Evolutionary conservation across 2,888 invertebrate species (phyloP), one percentile per base, ranked within the genome.

Genomic region (Tinea pellionella): DNA sequence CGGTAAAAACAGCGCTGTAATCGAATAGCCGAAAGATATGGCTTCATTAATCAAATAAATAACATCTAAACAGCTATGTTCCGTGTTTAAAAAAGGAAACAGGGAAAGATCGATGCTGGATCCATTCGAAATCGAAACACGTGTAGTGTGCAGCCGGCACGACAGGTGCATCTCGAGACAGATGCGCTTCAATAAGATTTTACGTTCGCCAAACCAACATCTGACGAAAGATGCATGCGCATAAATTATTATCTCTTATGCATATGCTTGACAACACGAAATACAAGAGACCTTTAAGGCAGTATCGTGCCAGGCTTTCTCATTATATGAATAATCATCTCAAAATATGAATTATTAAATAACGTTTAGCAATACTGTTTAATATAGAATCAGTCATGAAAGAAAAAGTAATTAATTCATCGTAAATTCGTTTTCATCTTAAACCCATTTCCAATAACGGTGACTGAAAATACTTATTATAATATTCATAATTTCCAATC

Each of bases 91-190:
- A 65, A 69, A 69, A 72, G 68, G 68, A 65, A 66, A 67, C 11
- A 18, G 63, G 65, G 63, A 64, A 69, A 70, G 68, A 73, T 70
- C 68, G 70, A 72, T 73, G 72, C 67, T 68, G 68, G 61, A 68
- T 67, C 67, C 61, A 60, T 65, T 63, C 61, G 64, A 64, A 61
- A 60, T 59, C 32, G 53, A 53, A 57, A 69, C 77, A 77, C 77
- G 77, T 77, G 77, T 72, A 65, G 51, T 16, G 63, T 65, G 72
- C 76, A 75, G 75, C 76, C 66, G 75, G 71, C 65, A 66, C 61
- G 64, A 65, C 69, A 67, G 67, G 67, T 68, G 67, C 67, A 64
- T 62, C 61, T 62, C 62, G 29, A 15, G 16, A 59, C 51, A 62
- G 61, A 55, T 61, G 75, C 68, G 64, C 65, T 64, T 64, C 65